A percentile compares a stretch with the other conserved stretches of the same genome.
These are phyloP conservation scores for Aspiorhynchus laticeps DNA, from an alignment of 2,113 vertebrate species.

Conservation along the genomic window DNA sequence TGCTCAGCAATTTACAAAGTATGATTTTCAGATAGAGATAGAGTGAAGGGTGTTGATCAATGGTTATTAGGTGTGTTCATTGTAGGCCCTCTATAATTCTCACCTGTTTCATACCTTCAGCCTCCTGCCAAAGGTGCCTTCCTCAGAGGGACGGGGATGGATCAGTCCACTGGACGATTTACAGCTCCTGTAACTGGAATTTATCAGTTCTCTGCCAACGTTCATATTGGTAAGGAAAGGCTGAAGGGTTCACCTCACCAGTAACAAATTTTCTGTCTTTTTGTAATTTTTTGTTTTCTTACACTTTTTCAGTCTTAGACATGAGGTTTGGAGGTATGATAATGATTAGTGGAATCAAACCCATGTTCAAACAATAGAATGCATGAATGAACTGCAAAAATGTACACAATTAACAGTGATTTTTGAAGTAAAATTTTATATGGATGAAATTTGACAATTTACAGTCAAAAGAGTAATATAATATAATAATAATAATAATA, in stretches of 20 bases:
- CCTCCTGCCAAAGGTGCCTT: constrained; percentile 90
- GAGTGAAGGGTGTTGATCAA: background rate
- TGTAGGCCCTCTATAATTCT: constrained; percentile 37
- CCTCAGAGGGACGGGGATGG: constrained; percentile 86
- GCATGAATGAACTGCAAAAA: background rate
- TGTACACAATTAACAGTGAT: background rate
- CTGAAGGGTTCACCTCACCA: background rate
- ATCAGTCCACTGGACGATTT: constrained; percentile 87
- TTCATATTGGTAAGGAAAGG: constrained; percentile 73
- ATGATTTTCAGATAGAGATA: background rate
- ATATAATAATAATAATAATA: too few relatives aligned
- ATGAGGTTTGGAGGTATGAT: background rate
- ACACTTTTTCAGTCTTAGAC: background rate
- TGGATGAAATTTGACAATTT: background rate
- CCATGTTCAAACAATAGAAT: background rate
- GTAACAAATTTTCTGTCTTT: constrained; percentile 14
- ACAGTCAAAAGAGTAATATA: too few relatives aligned
- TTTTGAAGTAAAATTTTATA: background rate
- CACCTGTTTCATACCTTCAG: constrained; percentile 69
- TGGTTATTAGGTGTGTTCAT: constrained; percentile 16
- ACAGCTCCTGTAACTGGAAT: constrained; percentile 88
- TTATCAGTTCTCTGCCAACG: constrained; percentile 93
- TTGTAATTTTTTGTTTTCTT: background rate
- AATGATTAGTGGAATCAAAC: background rate
- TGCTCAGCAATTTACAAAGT: constrained; percentile 15